A percentile compares a stretch with the other conserved stretches of the same genome.
These are phyloP conservation scores for Bursaphelenchus okinawaensis DNA, from an alignment of 2,888 invertebrate genomes.

Conservation along the genomic window DNA sequence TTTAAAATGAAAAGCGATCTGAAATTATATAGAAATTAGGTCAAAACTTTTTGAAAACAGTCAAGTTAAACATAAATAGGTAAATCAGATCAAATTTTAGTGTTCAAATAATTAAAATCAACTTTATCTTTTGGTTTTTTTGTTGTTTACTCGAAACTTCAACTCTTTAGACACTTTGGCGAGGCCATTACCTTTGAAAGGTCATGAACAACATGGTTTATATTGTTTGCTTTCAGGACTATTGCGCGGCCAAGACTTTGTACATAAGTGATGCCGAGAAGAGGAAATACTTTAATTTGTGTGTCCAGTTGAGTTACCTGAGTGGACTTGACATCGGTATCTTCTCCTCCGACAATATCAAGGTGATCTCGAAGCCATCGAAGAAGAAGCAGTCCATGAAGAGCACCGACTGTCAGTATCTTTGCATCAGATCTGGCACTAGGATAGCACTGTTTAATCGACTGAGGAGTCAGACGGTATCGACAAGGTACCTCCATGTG, in stretches of 20 bases:
- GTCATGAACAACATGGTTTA: too few relatives aligned
- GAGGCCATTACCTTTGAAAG: too few relatives aligned
- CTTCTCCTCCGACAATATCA: constrained; percentile 96
- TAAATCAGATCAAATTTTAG: too few relatives aligned
- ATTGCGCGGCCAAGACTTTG: constrained; percentile 97
- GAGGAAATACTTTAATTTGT: constrained; percentile 96
- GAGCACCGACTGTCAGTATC: constrained; percentile 78
- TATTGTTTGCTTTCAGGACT: constrained; percentile 68
- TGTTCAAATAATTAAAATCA: too few relatives aligned
- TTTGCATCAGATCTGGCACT: constrained; percentile 95
- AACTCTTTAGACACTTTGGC: background rate
- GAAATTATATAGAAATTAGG: too few relatives aligned
- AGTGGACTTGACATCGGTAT: constrained; percentile 96
- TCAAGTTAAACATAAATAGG: too few relatives aligned
- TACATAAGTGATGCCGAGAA: constrained; percentile 99
- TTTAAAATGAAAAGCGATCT: background rate
- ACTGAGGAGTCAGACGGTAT: constrained; percentile 96
- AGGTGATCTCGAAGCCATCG: constrained; percentile 98
- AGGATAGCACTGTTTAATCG: constrained; percentile 97
- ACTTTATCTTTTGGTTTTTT: too few relatives aligned
- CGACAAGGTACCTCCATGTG: constrained; percentile 94
- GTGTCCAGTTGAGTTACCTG: constrained; percentile 97
- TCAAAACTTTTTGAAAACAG: too few relatives aligned
- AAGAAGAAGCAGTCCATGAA: constrained; percentile 99
- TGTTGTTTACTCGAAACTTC: too few relatives aligned